Evolutionary conservation across 2,113 vertebrate species (phyloP).

Genomic region (Phylloscopus trochiloides): DNA sequence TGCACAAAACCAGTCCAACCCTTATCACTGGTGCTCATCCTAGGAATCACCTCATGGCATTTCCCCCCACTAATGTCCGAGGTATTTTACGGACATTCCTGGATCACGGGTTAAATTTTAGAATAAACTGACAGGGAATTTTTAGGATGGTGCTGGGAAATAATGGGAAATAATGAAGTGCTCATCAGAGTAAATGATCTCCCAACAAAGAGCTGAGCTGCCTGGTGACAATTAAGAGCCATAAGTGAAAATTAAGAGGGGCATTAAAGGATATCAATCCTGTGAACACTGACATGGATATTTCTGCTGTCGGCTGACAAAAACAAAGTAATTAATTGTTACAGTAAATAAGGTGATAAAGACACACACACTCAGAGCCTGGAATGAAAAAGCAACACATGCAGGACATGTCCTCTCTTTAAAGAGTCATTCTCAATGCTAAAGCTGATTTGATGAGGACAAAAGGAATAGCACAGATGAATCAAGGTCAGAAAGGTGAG

Average conservation of each 20-base stretch:
- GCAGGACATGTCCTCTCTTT: not conserved
- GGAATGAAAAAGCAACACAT: not conserved
- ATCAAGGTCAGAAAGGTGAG: constrained; percentile 54
- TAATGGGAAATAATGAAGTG: not conserved
- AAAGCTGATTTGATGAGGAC: constrained; percentile 24
- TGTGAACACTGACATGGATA: not conserved
- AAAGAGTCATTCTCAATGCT: not conserved
- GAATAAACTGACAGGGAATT: not conserved
- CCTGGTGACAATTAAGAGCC: not conserved
- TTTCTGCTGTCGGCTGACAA: not conserved
- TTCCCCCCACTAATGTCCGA: not conserved
- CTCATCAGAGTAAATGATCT: not conserved
- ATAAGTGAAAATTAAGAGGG: constrained; percentile 2
- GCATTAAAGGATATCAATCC: not conserved
- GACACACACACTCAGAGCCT: not conserved
- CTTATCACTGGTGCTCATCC: not conserved
- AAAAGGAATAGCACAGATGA: constrained; percentile 46
- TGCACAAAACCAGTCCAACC: not conserved
- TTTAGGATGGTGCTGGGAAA: not conserved
- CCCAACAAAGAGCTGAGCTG: not conserved
- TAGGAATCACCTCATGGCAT: not conserved
- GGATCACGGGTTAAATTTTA: not conserved
- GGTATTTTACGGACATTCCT: not conserved
- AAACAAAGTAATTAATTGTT: constrained; percentile 19
- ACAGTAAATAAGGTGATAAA: not conserved